Conservation (phyloP, 2,797 vertebrate genomes). For the Pygocentrus nattereri region DNA sequence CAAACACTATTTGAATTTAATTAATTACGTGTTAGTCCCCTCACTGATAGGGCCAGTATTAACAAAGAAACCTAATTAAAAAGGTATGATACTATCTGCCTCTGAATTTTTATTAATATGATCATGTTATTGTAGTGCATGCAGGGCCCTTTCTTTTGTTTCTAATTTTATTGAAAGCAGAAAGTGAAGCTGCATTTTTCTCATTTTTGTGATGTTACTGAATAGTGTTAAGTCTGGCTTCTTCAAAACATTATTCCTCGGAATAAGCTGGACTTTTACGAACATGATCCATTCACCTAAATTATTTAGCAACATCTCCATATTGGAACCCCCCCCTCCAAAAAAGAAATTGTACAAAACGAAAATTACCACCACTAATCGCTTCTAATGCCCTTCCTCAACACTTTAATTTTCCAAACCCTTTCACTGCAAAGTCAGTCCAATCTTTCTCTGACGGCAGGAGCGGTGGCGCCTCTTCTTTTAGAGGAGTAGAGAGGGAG, state of each 20-base stretch:
- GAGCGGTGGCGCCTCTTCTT: slow-evolving; percentile 57
- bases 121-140: not conserved
- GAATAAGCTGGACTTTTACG: not conserved
- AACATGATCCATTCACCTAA: slow-evolving; percentile 30
- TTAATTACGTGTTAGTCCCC: slow-evolving; percentile 37
- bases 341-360: slow-evolving; percentile 21
- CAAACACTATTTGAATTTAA: slow-evolving; percentile 28
- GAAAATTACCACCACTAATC: slow-evolving; percentile 50
- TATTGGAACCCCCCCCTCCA: slow-evolving; percentile 13
- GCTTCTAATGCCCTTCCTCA: slow-evolving; percentile 53
- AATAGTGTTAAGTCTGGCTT: not conserved
- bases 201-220: not conserved
- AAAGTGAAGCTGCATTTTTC: too few species aligned
- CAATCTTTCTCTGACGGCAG: slow-evolving; percentile 48
- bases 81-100: slow-evolving; percentile 33
- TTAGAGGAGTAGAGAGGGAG: slow-evolving; percentile 45
- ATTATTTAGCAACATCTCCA: slow-evolving; percentile 51
- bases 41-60: slow-evolving; percentile 11
- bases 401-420: slow-evolving; percentile 46
- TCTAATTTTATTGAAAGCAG: not conserved
- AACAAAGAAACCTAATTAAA: slow-evolving; percentile 49
- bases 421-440: slow-evolving; percentile 42
- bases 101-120: slow-evolving; percentile 15
- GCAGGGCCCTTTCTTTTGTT: not conserved
- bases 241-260: not conserved